A percentile compares a stretch with the other conserved stretches of the same genome.
Evolutionary conservation across 2,113 vertebrate species (phyloP).

Genomic region (Rattus rattus): DNA sequence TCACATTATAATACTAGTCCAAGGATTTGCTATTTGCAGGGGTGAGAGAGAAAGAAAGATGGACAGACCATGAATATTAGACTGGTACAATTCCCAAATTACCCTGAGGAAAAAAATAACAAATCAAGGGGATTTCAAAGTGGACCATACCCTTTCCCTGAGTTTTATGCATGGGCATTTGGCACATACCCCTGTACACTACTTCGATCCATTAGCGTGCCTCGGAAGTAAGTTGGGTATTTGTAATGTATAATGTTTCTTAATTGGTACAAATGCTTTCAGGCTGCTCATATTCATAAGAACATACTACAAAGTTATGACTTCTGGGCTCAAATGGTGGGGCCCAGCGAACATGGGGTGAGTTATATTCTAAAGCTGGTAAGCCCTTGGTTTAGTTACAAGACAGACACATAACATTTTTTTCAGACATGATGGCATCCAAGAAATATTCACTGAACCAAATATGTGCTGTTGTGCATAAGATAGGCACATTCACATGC

Average conservation of each 20-base stretch:
- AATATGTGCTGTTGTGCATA: not conserved
- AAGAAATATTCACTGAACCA: not conserved
- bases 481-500: not conserved
- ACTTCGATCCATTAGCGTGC: not conserved
- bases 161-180: not conserved
- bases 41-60: accelerated
- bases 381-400: not conserved
- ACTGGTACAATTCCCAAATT: not conserved
- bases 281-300: not conserved
- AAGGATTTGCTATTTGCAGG: not conserved
- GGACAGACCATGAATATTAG: not conserved
- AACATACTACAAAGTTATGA: not conserved
- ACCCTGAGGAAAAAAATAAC: not conserved
- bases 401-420: not conserved
- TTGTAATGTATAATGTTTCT: not conserved
- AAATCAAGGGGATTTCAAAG: not conserved
- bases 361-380: not conserved
- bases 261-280: constrained; percentile 18
- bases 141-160: not conserved
- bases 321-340: not conserved
- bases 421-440: not conserved
- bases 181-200: not conserved
- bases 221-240: not conserved
- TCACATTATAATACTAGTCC: not conserved
- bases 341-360: not conserved